Base-by-base conservation (phyloP, 2,113 vertebrate species). In the Perca fluviatilis region DNA sequence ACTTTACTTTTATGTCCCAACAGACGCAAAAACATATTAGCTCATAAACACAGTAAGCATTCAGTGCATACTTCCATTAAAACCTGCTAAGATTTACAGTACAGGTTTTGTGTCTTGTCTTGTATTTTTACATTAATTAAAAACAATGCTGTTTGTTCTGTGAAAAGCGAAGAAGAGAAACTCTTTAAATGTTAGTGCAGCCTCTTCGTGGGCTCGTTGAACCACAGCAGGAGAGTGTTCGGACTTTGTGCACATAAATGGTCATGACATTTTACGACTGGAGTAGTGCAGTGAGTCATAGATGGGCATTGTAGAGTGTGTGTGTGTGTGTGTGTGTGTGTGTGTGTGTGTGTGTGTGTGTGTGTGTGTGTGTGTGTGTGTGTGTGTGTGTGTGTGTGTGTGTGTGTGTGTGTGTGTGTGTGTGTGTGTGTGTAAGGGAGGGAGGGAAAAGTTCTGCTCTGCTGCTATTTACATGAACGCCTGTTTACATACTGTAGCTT, bases 191-290 rank as follows among this genome's bases (percentile, higher is more conserved):
- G 5, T 49, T 1, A 78, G 60, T 16, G 46, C 66, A 72, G 74
- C 63, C 5, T 66, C 81, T 77, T 27, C 23, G 9, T 63, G 21
- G 2, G 62, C 66, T 75, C 5, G 19, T 47, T 69, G 74, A 79
- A 79, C 56, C 54, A 4, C 80, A 46, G 49, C 84, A 74, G 80
- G 64, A 71, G 50, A 64, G 46, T 1, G 58, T 78, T 88, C 81
- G 79, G 83, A 86, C 83, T 88, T 56, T 78, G 80, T 90, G 87
- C 82, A 82, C 91, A 90, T 87, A 92, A 80, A 92, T 86, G 91
- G 90, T 90, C 87, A 89, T 88, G 87, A 90, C 85, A 89, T 91
- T 88, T 89, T 75, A 79, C n/a, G 21, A 77, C 88, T 85, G 74
- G 71, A 82, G 71, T 33, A 68, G 80, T 21, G 72, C 73, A 71